Percentiles rank a stretch among this genome's conserved stretches.
These are phyloP conservation scores for Manduca sexta DNA, from an alignment of 1,140 invertebrate species.

Conservation along the genomic window DNA sequence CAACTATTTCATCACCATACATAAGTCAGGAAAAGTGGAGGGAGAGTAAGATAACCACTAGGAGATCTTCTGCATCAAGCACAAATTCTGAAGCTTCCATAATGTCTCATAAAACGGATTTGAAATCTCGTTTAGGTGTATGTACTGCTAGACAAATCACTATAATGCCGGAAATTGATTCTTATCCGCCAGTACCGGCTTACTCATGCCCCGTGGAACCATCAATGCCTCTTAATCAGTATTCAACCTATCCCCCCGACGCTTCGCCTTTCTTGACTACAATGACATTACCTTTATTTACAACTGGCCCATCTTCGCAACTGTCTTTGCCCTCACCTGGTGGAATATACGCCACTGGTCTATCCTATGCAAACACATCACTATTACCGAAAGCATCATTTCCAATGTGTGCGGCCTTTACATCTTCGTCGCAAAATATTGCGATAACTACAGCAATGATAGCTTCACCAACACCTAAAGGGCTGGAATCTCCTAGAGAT, in stretches of 20 bases:
- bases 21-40: constrained; percentile 81
- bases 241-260: constrained; percentile 68
- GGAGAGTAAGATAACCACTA: constrained; percentile 81
- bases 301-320: constrained; percentile 69
- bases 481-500: constrained; percentile 57
- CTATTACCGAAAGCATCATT: constrained; percentile 56
- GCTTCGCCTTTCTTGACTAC: constrained; percentile 74
- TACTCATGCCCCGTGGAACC: constrained; percentile 67
- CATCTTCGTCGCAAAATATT: constrained; percentile 84
- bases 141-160: constrained; percentile 44
- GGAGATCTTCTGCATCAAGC: constrained; percentile 80
- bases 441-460: constrained; percentile 85
- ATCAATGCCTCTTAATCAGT: constrained; percentile 62
- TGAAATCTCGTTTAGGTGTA: constrained; percentile 43
- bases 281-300: constrained; percentile 76
- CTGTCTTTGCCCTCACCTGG: constrained; percentile 78
- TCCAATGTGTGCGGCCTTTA: constrained; percentile 82
- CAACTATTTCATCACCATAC: constrained; percentile 79
- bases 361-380: constrained; percentile 72
- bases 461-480: constrained; percentile 67
- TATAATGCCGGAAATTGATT: constrained; percentile 57
- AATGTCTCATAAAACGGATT: constrained; percentile 63
- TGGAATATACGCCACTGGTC: constrained; percentile 75
- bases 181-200: constrained; percentile 64
- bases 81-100: constrained; percentile 77